Evolutionary conservation across 1,140 invertebrate genomes (phyloP), one percentile per base, ranked within the genome.

Genomic region (Ceratoteleas bidentatus): DNA sequence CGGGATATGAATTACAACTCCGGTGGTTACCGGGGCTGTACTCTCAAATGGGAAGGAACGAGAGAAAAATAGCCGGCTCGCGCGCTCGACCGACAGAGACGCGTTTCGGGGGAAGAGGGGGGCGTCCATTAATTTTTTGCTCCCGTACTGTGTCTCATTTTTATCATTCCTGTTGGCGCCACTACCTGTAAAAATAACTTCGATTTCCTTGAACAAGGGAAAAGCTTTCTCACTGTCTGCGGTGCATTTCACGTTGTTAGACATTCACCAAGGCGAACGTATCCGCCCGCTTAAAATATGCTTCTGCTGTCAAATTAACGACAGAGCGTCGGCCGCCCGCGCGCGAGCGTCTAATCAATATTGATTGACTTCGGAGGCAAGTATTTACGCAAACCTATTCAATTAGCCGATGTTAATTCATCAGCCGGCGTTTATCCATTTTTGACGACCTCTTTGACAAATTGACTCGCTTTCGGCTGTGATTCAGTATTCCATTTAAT

Each of bases 121-220:
- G 68, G 68, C 73, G 52, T 73, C 80, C 80, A 77, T 82, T 78
- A 74, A 83, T 83, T 74, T 82, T 78, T 83, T 83, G 70, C 69
- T 49, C 47, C 40, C 70, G 62, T 50, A 58, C 49, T 36, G 69
- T 62, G 54, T 80, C 62, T 75, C 64, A 74, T 87, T 81, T 74
- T 74, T 70, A 65, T 68, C 72, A 84, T 75, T 85, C 82, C 54
- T 56, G 49, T 66, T 85, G 38, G 61, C 54, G 49, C 65, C 36
- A 33, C 40, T 75, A 50, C 45, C 62, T 69, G 78, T 85, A 84
- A 85, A 87, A 86, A 83, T 86, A 86, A 85, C 79, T 86, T 84
- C 85, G 83, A 87, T 85, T 81, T 83, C 58, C 64, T 62, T 62
- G 49, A 81, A 82, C 81, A 64, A 60, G 15, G 57, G n/a, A 70